Evolutionary conservation across 92 coral and sea anemone species (phyloP), one percentile per base, ranked within the genome.

Genomic region (Palythoa grandiflora): DNA sequence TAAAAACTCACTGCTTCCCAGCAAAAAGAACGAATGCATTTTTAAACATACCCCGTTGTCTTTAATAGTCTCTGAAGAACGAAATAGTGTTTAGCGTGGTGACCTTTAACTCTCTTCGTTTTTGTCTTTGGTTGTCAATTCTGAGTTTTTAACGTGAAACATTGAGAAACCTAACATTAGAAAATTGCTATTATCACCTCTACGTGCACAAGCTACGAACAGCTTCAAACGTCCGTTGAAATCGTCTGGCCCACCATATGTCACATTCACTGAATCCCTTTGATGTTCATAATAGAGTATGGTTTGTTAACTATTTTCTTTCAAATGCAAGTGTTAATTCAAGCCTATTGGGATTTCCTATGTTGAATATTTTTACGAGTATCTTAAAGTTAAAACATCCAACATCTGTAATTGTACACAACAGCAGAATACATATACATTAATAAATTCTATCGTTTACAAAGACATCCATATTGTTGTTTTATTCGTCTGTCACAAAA

Each of bases 381-480:
- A 12, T 5, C 17, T 40, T 44, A 44, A 54, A 77, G 47, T n/a
- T 65, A 28, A 54, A 77, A 40, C 50, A 40, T 47, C 44, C 75
- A 21, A 57, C 86, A 81, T 66, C 63, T 68, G 86, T 66, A 81
- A 66, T 63, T 81, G 59, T 40, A 47, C 75, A 66, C 86, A 47
- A 66, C 44, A 28, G 38, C 36, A 81, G 14, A 44, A 71, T 38
- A 81, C 74, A 51, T 28, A 71, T 17, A 81, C 74, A 35, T 48
- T 81, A 66, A 81, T 81, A 81, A 80, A 47, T 81, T 81, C 20
- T 81, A 66, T 66, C 75, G 20, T 47, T 47, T 66, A 81, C 86
- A 65, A 66, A 66, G 60, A 28, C 86, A 20, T 81, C 59, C 50
- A 44, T 51, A 20, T 52, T 66, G 61, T 47, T 66, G 60, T 47